phyloP scores from a whole-genome alignment of 2,113 vertebrate species.

The Bujurquina vittata region DNA sequence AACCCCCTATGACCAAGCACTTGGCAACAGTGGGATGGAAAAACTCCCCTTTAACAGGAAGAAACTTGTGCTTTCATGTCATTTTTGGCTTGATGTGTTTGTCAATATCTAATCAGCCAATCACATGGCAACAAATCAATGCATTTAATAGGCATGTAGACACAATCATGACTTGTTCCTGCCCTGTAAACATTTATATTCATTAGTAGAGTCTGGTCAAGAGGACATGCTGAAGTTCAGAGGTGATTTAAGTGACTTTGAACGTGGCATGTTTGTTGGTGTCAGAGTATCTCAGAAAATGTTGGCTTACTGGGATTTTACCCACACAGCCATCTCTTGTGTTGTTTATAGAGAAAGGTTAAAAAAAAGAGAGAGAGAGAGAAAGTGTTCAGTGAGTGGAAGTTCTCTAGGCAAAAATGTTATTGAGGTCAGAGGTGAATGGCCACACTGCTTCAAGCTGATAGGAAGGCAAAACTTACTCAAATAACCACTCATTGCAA shows the following conservation, averaged over 20 bases:
- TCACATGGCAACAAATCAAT: background rate
- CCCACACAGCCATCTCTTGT: no score
- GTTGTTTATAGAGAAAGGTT: background rate
- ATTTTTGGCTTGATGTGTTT: no score
- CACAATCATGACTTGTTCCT: background rate
- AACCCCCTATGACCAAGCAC: no score
- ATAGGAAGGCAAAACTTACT: background rate
- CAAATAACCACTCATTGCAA: background rate
- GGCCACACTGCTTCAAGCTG: background rate
- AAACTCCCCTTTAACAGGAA: no score
- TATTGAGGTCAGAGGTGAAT: background rate
- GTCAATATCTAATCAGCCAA: background rate
- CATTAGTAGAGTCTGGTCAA: background rate
- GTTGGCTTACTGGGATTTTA: background rate
- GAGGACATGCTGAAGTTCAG: background rate
- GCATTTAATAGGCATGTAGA: background rate
- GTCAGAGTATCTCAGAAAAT: background rate
- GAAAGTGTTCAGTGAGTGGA: no score
- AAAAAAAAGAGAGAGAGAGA: background rate
- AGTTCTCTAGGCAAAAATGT: accelerated
- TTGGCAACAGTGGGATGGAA: no score
- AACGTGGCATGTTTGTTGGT: background rate
- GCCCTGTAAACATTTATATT: background rate
- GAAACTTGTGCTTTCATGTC: no score
- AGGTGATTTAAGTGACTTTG: background rate